These are phyloP conservation scores for Hetaerina titia DNA, from an alignment of 2,888 invertebrate genomes.

Conservation along the genomic window DNA sequence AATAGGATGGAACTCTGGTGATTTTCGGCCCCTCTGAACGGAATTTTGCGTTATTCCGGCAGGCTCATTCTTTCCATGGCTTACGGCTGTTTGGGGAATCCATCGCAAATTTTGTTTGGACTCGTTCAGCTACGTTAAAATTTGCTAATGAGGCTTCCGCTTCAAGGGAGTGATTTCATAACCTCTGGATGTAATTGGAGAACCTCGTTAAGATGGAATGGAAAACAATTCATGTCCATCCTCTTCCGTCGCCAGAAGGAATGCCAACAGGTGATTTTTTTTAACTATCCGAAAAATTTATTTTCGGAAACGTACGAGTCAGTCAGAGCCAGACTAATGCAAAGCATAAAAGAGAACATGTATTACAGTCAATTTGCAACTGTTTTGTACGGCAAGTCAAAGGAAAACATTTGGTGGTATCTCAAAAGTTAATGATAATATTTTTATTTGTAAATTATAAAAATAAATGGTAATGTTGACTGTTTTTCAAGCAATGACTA, in stretches of 20 bases:
- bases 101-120: slow-evolving; percentile 46
- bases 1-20: not conserved
- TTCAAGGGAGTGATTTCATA: slow-evolving; percentile 16
- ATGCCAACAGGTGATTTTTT: not conserved
- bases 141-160: slow-evolving; percentile 16
- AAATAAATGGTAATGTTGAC: too few species aligned
- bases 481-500: too few species aligned
- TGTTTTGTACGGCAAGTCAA: too few species aligned
- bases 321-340: too few species aligned
- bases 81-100: slow-evolving; percentile 45
- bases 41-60: not conserved
- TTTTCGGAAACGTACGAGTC: not conserved
- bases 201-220: not conserved
- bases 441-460: too few species aligned
- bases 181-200: not conserved
- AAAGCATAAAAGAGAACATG: too few species aligned
- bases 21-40: not conserved
- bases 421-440: too few species aligned
- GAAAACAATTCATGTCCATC: not conserved
- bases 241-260: not conserved
- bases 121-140: not conserved
- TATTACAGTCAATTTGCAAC: too few species aligned
- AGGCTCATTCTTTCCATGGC: not conserved
- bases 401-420: too few species aligned
- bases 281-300: not conserved